phyloP scores from a whole-genome alignment of 1,140 invertebrate species.

The Asbolus verrucosus region DNA sequence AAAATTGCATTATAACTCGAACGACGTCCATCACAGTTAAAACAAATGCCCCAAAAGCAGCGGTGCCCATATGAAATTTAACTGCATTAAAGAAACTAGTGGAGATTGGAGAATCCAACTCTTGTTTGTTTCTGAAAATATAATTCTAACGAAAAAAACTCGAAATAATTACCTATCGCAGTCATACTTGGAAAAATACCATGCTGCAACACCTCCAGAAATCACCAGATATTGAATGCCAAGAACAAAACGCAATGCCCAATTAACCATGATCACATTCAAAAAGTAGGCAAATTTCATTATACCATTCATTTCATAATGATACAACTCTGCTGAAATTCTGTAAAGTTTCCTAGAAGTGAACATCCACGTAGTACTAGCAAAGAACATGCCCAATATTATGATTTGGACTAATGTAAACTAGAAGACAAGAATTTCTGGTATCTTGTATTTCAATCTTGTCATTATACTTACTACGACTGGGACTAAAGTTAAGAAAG shows the following conservation, averaged over 20 bases:
- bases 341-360: neutral
- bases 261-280: slow-evolving; percentile 58
- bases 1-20: slow-evolving; percentile 75
- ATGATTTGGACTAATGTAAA: neutral
- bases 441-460: too few species aligned
- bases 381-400: neutral
- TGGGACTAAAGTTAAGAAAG: slow-evolving; percentile 22
- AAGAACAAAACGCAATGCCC: slow-evolving; percentile 79
- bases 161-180: neutral
- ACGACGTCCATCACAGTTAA: slow-evolving; percentile 5
- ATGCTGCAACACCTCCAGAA: slow-evolving; percentile 77
- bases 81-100: slow-evolving; percentile 67
- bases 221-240: slow-evolving; percentile 84
- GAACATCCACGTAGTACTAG: neutral
- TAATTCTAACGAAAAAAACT: neutral
- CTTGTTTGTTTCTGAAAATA: slow-evolving; percentile 62
- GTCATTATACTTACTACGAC: slow-evolving; percentile 15
- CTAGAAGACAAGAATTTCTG: slow-evolving; percentile 3
- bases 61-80: slow-evolving; percentile 77
- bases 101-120: neutral
- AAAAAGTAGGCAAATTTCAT: slow-evolving; percentile 1
- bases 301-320: slow-evolving; percentile 6
- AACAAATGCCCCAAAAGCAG: slow-evolving; percentile 75
- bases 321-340: neutral
- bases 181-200: slow-evolving; percentile 82